These are phyloP conservation scores for Ernsta delagoae DNA, from an alignment of 2,888 invertebrate genomes.

Conservation along the genomic window DNA sequence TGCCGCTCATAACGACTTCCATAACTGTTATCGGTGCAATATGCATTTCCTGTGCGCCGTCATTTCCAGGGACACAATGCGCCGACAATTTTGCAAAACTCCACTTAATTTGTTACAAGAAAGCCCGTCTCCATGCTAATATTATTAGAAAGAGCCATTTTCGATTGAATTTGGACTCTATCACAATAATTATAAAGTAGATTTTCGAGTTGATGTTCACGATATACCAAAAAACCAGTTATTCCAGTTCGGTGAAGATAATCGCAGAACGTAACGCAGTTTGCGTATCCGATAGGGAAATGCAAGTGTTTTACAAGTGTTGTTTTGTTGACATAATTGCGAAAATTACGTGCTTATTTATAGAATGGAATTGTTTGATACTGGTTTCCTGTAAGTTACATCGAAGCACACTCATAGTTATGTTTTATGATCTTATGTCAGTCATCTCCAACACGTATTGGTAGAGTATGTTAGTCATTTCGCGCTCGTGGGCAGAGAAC, in stretches of 20 bases:
- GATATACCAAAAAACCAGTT: constrained; percentile 37
- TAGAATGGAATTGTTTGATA: not conserved
- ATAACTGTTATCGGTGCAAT: not conserved
- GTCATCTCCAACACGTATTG: no score
- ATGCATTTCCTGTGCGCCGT: constrained; percentile 28
- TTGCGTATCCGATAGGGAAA: constrained; percentile 42
- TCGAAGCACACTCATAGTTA: not conserved
- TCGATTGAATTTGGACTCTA: constrained; percentile 33
- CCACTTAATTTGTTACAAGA: constrained; percentile 28
- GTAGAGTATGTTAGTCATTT: no score
- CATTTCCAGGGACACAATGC: constrained; percentile 15
- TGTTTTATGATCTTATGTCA: no score
- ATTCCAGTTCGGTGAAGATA: constrained; percentile 36
- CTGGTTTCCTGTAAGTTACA: not conserved
- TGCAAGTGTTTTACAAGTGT: constrained; percentile 36
- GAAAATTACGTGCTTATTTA: not conserved
- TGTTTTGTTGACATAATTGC: constrained; percentile 40
- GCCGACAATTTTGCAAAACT: constrained; percentile 20
- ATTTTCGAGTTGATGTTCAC: constrained; percentile 11
- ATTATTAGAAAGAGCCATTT: not conserved
- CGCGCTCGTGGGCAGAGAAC: no score
- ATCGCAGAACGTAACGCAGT: constrained; percentile 39
- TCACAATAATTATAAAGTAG: not conserved
- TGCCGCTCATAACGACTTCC: constrained; percentile 1
- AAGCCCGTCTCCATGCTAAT: constrained; percentile 19